Percentiles rank a stretch among this genome's conserved stretches.
These are phyloP conservation scores for Pygoscelis adeliae DNA, from an alignment of 2,113 vertebrate species.

Conservation along the genomic window DNA sequence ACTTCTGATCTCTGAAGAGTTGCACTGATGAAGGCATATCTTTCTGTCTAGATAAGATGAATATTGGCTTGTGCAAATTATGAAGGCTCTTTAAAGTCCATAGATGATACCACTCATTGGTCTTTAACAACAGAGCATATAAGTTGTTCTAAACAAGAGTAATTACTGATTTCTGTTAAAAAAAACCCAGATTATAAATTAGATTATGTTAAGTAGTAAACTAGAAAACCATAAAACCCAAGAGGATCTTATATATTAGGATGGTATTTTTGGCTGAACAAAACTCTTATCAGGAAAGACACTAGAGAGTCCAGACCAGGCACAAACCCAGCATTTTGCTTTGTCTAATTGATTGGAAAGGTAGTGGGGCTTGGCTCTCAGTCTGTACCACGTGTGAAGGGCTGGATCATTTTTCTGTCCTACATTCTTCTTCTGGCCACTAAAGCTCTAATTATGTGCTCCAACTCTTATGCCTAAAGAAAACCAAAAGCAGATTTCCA, in stretches of 20 bases:
- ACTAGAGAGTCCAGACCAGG: not conserved
- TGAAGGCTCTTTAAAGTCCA: not conserved
- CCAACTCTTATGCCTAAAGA: not conserved
- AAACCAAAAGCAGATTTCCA: not conserved
- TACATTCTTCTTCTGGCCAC: not conserved
- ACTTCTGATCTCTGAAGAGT: slow-evolving; percentile 84
- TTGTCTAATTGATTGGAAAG: not conserved
- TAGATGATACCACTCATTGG: too few relatives aligned
- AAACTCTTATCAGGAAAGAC: not conserved
- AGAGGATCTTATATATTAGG: not conserved
- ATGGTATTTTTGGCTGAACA: not conserved
- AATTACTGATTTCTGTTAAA: not conserved
- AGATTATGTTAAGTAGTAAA: not conserved
- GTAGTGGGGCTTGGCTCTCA: not conserved
- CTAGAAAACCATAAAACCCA: not conserved
- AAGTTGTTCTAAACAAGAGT: not conserved
- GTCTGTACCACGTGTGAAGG: not conserved
- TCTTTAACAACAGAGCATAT: not conserved
- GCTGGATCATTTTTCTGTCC: not conserved
- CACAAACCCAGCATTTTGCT: not conserved
- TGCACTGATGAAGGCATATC: slow-evolving; percentile 78
- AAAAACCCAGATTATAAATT: not conserved
- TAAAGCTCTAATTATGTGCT: not conserved
- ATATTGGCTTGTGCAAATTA: not conserved
- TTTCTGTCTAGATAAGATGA: not conserved